A percentile compares a stretch with the other conserved stretches of the same genome.
These are phyloP conservation scores for Notechis scutatus DNA, from an alignment of 2,113 vertebrate genomes.

Conservation along the genomic window DNA sequence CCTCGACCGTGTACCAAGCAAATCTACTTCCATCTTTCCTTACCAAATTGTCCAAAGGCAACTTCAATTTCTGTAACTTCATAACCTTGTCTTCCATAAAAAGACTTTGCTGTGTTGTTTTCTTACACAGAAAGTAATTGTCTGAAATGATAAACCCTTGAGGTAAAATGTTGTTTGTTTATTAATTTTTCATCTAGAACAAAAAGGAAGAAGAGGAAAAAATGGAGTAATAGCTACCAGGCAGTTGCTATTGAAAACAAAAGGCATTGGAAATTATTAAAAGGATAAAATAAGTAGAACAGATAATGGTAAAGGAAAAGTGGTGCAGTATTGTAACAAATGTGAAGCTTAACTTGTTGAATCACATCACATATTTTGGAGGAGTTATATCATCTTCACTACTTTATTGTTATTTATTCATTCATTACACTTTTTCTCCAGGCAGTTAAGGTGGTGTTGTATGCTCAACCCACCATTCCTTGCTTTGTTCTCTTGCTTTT, in stretches of 20 bases:
- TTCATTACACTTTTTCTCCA: background rate
- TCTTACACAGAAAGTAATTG: conserved; percentile 11
- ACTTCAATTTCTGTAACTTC: conserved; percentile 8
- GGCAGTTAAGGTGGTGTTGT: background rate
- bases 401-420: background rate
- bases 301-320: background rate
- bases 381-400: background rate
- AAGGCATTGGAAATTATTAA: background rate
- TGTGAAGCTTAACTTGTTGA: background rate
- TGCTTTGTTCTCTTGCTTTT: background rate
- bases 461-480: background rate
- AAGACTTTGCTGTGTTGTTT: background rate
- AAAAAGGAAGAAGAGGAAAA: background rate
- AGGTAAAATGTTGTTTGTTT: background rate
- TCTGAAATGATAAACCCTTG: conserved; percentile 1
- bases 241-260: background rate
- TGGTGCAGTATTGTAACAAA: background rate
- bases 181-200: background rate
- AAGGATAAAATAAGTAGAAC: background rate
- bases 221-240: background rate
- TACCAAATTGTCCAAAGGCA: conserved; percentile 14
- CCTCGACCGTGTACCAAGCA: background rate
- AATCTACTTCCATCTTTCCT: background rate
- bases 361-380: background rate
- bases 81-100: conserved; percentile 4